Evolutionary conservation across 2,888 invertebrate species (phyloP), one percentile per base, ranked within the genome.

Genomic region (Caenorhabditis panamensis): DNA sequence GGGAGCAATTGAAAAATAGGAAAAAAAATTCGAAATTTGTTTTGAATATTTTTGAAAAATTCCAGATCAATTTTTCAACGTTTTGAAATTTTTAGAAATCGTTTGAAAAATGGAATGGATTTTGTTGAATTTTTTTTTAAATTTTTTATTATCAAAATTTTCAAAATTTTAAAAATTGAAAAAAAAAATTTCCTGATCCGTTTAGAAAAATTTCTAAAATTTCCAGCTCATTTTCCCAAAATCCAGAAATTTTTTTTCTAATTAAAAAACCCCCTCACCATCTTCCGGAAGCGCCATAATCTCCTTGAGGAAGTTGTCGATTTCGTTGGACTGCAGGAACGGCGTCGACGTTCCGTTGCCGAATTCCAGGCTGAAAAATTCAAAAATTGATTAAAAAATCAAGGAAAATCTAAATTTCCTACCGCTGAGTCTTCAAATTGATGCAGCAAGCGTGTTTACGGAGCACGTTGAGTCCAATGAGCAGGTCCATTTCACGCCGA

Each of bases 401-500:
- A 49, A 20, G 3, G 54, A 41, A 53, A 54, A 56, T 31, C 18
- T 13, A 28, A 68, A 47, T n/a, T 8, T 18, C 31, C 18, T 24
- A 75, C 59, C 66, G 59, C 28, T 53, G 59, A 28, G 64, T 64
- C 28, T 71, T 71, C 87, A 99, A 92, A 92, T 98, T 97, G 88
- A 97, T 96, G 87, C 94, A 94, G 92, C 97, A 97, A 94, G 95
- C 88, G 61, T 89, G 87, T 13, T 86, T 83, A 6, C 84, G 76
- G 0, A 99, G 93, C 96, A 98, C 97, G 91, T 99, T 98, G 68
- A 99, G 93, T 0, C 99, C 99, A 16, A 99, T 93, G 73, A 99
- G 92, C 96, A 99, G 96, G 90, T 99, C 98, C 96, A 98, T 97
- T 0, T 96, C 95, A 91, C 98, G 97, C 88, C 97, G 95, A 91